phyloP scores from a whole-genome alignment of 2,888 invertebrate genomes.

The Acleris cristana region DNA sequence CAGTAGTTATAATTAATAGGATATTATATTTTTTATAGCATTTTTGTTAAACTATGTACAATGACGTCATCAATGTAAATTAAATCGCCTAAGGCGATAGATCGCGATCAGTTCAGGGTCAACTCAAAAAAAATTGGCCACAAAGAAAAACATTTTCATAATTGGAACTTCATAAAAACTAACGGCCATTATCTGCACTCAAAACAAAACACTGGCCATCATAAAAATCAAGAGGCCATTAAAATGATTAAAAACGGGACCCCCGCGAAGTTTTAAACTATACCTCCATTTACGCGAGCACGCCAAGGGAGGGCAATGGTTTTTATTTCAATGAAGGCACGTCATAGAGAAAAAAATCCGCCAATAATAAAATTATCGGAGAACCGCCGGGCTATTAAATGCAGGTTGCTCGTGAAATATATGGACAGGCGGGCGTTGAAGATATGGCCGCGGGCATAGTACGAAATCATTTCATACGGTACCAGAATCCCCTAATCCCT shows the following conservation, averaged over 20 bases:
- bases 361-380: slow-evolving; percentile 82
- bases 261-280: slow-evolving; percentile 30
- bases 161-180: slow-evolving; percentile 25
- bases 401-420: slow-evolving; percentile 80
- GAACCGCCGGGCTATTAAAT: slow-evolving; percentile 77
- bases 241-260: slow-evolving; percentile 33
- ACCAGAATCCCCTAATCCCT: no score
- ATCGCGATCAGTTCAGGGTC: not conserved
- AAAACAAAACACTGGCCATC: slow-evolving; percentile 30
- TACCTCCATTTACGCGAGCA: slow-evolving; percentile 50
- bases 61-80: not conserved
- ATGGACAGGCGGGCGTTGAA: slow-evolving; percentile 58
- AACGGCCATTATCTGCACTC: slow-evolving; percentile 27
- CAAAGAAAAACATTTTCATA: slow-evolving; percentile 9
- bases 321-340: slow-evolving; percentile 69
- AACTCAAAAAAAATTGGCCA: slow-evolving; percentile 10
- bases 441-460: slow-evolving; percentile 43
- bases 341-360: slow-evolving; percentile 72
- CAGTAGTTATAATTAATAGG: not conserved
- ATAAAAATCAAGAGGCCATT: slow-evolving; percentile 37
- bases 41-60: slow-evolving; percentile 13
- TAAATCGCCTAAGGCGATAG: not conserved
- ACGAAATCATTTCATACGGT: not conserved
- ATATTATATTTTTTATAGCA: not conserved
- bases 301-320: slow-evolving; percentile 39